These are phyloP conservation scores for Drosophila quadrilineata DNA, from an alignment of 1,140 invertebrate species.

Conservation along the genomic window DNA sequence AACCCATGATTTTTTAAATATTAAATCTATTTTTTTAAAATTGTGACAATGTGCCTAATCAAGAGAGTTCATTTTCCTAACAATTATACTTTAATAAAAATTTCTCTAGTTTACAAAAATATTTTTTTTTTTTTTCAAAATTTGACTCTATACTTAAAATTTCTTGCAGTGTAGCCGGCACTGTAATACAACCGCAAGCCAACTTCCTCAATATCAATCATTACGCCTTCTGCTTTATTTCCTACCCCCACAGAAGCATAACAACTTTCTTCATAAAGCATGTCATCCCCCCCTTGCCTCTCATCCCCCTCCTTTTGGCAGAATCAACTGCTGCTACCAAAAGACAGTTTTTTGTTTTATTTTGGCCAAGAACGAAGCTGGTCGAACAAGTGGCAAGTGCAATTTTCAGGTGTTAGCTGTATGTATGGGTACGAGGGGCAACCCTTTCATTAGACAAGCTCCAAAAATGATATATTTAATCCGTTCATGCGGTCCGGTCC, in stretches of 20 bases:
- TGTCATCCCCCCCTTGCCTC: constrained; percentile 18
- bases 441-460: constrained; percentile 71
- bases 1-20: too few relatives aligned
- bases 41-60: too few relatives aligned
- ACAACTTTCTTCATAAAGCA: constrained; percentile 69
- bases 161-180: constrained; percentile 33
- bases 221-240: constrained; percentile 62
- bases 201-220: constrained; percentile 78
- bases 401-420: constrained; percentile 70
- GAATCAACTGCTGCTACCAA: neutral
- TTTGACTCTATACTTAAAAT: neutral
- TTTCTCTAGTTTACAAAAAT: too few relatives aligned
- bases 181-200: constrained; percentile 54
- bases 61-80: too few relatives aligned
- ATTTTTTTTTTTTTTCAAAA: too few relatives aligned
- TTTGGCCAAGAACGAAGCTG: too few relatives aligned
- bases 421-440: constrained; percentile 32
- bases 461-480: constrained; percentile 79
- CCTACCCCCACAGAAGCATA: constrained; percentile 51
- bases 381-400: constrained; percentile 44
- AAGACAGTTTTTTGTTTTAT: constrained; percentile 35
- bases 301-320: neutral
- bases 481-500: constrained; percentile 58
- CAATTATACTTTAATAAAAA: too few relatives aligned
- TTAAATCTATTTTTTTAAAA: too few relatives aligned